Percentiles rank a stretch among this genome's conserved stretches.
Conservation (phyloP, 2,888 invertebrate genomes). For the Limnephilus marmoratus region DNA sequence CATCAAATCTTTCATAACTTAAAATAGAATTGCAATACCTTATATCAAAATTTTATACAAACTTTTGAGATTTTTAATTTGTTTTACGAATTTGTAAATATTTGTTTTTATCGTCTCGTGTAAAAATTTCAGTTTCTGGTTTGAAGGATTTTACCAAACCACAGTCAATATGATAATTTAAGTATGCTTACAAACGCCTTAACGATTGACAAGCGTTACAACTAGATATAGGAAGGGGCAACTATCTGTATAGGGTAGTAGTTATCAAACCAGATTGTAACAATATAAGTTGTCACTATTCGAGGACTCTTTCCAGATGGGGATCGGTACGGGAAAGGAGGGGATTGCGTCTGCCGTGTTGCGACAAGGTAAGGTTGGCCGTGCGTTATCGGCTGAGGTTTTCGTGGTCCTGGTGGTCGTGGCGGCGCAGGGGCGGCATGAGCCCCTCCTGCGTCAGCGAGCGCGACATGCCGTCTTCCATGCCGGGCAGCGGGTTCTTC, state of each 20-base stretch:
- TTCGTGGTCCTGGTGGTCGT: conserved; percentile 75
- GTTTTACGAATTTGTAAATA: no score
- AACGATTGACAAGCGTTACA: no score
- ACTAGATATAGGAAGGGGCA: no score
- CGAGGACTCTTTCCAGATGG: neutral
- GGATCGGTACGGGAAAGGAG: neutral
- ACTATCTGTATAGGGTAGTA: neutral
- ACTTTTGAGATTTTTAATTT: no score
- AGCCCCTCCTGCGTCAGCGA: conserved; percentile 71
- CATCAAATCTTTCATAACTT: no score
- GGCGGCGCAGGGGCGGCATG: conserved; percentile 69
- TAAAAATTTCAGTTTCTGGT: no score
- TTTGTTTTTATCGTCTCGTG: no score
- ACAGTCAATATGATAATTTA: no score
- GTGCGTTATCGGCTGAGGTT: conserved; percentile 75
- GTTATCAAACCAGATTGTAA: neutral
- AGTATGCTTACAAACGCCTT: no score
- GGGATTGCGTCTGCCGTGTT: neutral
- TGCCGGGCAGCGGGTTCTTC: conserved; percentile 69
- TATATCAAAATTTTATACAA: no score
- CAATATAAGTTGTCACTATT: neutral
- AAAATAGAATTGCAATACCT: no score
- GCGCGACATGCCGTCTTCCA: conserved; percentile 68
- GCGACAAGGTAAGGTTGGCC: conserved; percentile 5
- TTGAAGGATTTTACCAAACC: no score